These are phyloP conservation scores for Allolobophora icterica DNA, from an alignment of 2,888 invertebrate species.

Conservation along the genomic window DNA sequence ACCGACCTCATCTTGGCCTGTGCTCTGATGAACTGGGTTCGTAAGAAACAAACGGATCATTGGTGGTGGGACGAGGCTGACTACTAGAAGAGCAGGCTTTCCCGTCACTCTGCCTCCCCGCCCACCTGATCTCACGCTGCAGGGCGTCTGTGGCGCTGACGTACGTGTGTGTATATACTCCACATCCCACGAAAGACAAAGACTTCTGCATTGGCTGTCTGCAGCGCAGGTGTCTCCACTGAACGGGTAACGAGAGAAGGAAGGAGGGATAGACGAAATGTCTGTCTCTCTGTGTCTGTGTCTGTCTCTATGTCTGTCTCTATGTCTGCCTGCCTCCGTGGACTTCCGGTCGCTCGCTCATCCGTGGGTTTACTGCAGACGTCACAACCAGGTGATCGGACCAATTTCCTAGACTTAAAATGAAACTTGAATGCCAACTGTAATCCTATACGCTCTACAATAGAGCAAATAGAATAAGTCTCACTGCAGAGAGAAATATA, in stretches of 20 bases:
- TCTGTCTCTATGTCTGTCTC: background rate
- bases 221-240: background rate
- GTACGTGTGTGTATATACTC: background rate
- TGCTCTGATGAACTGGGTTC: slow-evolving; percentile 34
- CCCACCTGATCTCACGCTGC: background rate
- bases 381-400: slow-evolving; percentile 5
- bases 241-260: background rate
- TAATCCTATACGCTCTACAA: background rate
- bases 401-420: slow-evolving; percentile 1
- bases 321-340: background rate
- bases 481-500: background rate
- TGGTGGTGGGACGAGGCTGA: slow-evolving; percentile 31
- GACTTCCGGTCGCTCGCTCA: background rate
- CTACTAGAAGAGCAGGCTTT: background rate
- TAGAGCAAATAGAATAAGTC: background rate
- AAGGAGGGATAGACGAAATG: background rate
- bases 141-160: background rate
- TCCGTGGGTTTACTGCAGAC: background rate
- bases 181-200: background rate
- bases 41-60: slow-evolving; percentile 33
- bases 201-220: background rate
- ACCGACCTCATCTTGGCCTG: slow-evolving; percentile 26
- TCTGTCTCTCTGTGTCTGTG: background rate
- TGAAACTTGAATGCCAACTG: slow-evolving; percentile 6
- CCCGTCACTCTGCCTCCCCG: background rate